Percentiles rank a stretch among this genome's conserved stretches.
phyloP scores from a whole-genome alignment of 2,797 vertebrate genomes.

The Mormyrus proboscirostris region DNA sequence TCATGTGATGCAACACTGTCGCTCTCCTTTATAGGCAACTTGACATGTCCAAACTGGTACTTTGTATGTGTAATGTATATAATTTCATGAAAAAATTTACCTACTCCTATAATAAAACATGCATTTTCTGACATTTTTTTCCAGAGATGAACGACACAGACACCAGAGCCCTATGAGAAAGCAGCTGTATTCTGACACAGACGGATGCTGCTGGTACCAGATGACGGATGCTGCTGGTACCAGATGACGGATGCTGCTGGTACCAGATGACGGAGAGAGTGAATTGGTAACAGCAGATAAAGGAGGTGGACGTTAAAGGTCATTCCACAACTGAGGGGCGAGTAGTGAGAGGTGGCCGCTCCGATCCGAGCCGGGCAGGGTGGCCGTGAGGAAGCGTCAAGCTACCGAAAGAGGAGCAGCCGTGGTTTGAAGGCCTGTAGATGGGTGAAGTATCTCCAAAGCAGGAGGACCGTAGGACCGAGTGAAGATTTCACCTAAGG shows the following conservation, averaged over 20 bases:
- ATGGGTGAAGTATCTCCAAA: background rate
- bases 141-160: background rate
- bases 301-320: background rate
- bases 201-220: background rate
- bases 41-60: background rate
- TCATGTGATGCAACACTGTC: background rate
- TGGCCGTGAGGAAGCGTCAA: background rate
- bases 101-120: background rate
- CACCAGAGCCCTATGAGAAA: background rate
- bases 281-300: background rate
- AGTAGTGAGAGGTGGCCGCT: background rate
- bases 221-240: background rate
- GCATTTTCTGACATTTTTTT: background rate
- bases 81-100: background rate
- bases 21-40: background rate
- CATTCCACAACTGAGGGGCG: background rate
- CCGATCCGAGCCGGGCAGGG: background rate
- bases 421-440: background rate
- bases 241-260: background rate
- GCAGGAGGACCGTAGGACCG: background rate
- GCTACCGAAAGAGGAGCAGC: background rate
- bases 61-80: background rate
- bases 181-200: background rate
- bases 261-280: background rate
- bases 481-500: background rate